Evolutionary conservation across 1,140 invertebrate species (phyloP), one percentile per base, ranked within the genome.

Genomic region (Calephelis virginiensis): DNA sequence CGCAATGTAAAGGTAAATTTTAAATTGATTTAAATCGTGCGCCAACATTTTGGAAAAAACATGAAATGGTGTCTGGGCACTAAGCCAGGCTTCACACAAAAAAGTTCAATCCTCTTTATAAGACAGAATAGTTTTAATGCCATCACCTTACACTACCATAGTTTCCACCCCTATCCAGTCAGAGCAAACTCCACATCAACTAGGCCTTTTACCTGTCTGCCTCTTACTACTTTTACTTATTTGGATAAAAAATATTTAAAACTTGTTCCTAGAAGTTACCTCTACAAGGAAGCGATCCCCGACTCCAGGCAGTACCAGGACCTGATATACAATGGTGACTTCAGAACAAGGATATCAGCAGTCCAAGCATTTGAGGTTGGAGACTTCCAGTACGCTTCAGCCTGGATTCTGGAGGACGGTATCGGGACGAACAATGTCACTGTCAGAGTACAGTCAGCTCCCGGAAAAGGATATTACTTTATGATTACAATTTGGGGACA

Each of bases 301-400:
- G 83, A 86, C 56, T 64, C 77, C 0, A 50, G 81, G 8, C 83
- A 86, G 45, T 73, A 65, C 62, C 77, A 86, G 62, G 81, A 86
- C 60, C 64, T 80, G 9, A 49, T 73, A 0, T 84, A 73, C 69
- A 75, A 73, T 0, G 81, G 79, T 3, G 77, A 77, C 63, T 10
- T n/a, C 0, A 78, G 64, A 0, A 82, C 75, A 0, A 75, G 78
- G 13, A 81, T 86, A 17, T 64, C 73, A 0, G 75, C 80, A 1
- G 62, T 88, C 6, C 68, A 64, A 1, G 83, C 78, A 0, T 62
- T 14, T 0, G 83, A 88, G 59, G 69, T 83, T 7, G 85, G 83
- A 1, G 66, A 61, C 46, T 74, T 74, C 0, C 85, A 88, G 68
- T 81, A 73, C 59, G 81, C 74, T 0, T 53, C 14, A 1, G 69